A percentile compares a stretch with the other conserved stretches of the same genome.
phyloP scores from a whole-genome alignment of 2,113 vertebrate genomes.

The Tautogolabrus adspersus region DNA sequence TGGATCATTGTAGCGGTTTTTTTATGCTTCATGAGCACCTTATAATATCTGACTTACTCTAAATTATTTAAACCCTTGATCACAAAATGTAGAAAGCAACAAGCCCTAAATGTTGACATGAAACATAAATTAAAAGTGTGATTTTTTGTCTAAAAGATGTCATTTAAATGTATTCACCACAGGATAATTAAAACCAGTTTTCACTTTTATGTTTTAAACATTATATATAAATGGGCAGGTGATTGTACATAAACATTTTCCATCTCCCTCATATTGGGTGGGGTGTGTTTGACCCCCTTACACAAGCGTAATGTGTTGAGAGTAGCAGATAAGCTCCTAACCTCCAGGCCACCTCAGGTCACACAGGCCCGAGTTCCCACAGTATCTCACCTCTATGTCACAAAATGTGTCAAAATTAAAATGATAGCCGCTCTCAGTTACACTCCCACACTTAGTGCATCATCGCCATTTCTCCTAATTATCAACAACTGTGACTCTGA shows the following conservation, averaged over 20 bases:
- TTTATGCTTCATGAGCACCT: no score
- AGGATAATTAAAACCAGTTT: not conserved
- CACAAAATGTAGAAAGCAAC: no score
- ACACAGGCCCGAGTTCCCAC: not conserved
- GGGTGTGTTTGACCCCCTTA: not conserved
- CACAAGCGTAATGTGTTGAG: conserved; percentile 33
- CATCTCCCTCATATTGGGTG: not conserved
- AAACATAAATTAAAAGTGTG: no score
- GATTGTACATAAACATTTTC: conserved; percentile 9
- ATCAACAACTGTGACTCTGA: conserved; percentile 28
- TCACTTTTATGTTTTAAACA: not conserved
- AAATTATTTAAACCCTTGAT: no score
- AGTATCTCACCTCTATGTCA: not conserved
- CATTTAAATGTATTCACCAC: not conserved
- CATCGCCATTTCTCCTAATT: conserved; percentile 15
- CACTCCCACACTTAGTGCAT: conserved; percentile 16
- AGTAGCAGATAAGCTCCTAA: conserved; percentile 23
- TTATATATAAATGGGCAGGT: not conserved
- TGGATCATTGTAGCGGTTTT: no score
- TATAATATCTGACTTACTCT: no score
- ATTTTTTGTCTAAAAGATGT: no score
- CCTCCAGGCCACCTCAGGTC: not conserved
- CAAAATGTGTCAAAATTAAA: conserved; percentile 14
- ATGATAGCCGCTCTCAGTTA: not conserved
- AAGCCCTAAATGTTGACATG: no score